Conservation (phyloP, 2,888 invertebrate species). For the Beris chalybata region DNA sequence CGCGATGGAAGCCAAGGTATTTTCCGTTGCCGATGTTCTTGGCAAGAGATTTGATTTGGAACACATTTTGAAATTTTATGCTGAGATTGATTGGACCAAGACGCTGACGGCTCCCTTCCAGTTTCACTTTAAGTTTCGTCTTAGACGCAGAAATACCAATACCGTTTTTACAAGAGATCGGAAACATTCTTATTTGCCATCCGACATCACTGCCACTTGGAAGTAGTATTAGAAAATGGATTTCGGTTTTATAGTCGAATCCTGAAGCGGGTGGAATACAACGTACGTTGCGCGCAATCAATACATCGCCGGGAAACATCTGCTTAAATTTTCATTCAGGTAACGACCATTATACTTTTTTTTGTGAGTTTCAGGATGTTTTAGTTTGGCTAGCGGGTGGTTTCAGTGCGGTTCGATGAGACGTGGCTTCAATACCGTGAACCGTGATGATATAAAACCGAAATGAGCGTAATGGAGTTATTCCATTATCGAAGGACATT, state of each 20-base stretch:
- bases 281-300: slow-evolving; percentile 20
- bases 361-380: slow-evolving; percentile 17
- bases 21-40: slow-evolving; percentile 18
- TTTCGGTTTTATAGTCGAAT: slow-evolving; percentile 13
- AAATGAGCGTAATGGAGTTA: slow-evolving; percentile 27
- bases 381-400: slow-evolving; percentile 1
- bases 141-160: too few relatives aligned
- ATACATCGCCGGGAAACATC: slow-evolving; percentile 11
- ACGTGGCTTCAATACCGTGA: slow-evolving; percentile 2
- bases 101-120: slow-evolving; percentile 8
- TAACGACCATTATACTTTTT: slow-evolving; percentile 25
- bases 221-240: neutral
- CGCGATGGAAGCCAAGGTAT: slow-evolving; percentile 22
- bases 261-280: slow-evolving; percentile 8
- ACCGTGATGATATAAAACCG: slow-evolving; percentile 20
- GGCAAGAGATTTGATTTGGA: slow-evolving; percentile 36
- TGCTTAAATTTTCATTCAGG: slow-evolving; percentile 28
- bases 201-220: neutral
- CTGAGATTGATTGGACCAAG: slow-evolving; percentile 25
- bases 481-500: slow-evolving; percentile 29
- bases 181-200: too few relatives aligned
- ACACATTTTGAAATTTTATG: slow-evolving; percentile 26
- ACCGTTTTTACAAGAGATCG: too few relatives aligned
- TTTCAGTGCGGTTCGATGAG: neutral
- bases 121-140: too few relatives aligned